A percentile compares a stretch with the other conserved stretches of the same genome.
These are phyloP conservation scores for Hypolimnas misippus DNA, from an alignment of 2,888 invertebrate genomes.

Conservation along the genomic window DNA sequence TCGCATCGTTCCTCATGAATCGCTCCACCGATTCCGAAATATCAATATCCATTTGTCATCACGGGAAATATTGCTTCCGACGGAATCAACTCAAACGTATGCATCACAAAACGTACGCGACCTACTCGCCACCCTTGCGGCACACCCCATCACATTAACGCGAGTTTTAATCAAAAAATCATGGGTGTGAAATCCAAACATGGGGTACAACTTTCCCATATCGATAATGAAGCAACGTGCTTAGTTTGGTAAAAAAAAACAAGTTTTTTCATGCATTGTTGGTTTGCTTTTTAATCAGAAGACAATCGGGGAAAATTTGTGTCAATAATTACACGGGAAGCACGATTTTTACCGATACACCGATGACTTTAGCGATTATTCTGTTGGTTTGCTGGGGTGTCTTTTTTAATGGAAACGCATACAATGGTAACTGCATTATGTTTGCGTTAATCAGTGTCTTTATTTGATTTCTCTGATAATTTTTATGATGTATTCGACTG, in stretches of 20 bases:
- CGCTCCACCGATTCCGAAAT: slow-evolving; percentile 14
- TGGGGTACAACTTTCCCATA: slow-evolving; percentile 79
- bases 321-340: slow-evolving; percentile 62
- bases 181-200: slow-evolving; percentile 81
- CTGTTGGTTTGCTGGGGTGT: slow-evolving; percentile 49
- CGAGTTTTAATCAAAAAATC: slow-evolving; percentile 78
- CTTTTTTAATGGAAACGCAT: slow-evolving; percentile 34
- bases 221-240: slow-evolving; percentile 76
- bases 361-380: slow-evolving; percentile 63
- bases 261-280: slow-evolving; percentile 60
- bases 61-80: slow-evolving; percentile 13
- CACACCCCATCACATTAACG: slow-evolving; percentile 70
- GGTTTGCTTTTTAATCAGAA: slow-evolving; percentile 69
- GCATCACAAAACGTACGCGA: slow-evolving; percentile 55
- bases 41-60: slow-evolving; percentile 29
- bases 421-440: slow-evolving; percentile 12
- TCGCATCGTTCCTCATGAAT: slow-evolving; percentile 14
- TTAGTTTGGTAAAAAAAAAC: slow-evolving; percentile 63
- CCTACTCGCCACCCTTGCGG: slow-evolving; percentile 72
- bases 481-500: slow-evolving; percentile 2
- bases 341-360: slow-evolving; percentile 58
- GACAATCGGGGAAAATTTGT: slow-evolving; percentile 66
- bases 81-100: slow-evolving; percentile 34
- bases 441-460: slow-evolving; percentile 15
- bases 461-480: slow-evolving; percentile 24